Percentiles rank a stretch among this genome's conserved stretches.
Evolutionary conservation across 2,888 invertebrate species (phyloP).

Genomic region (Nasonovia ribisnigri): DNA sequence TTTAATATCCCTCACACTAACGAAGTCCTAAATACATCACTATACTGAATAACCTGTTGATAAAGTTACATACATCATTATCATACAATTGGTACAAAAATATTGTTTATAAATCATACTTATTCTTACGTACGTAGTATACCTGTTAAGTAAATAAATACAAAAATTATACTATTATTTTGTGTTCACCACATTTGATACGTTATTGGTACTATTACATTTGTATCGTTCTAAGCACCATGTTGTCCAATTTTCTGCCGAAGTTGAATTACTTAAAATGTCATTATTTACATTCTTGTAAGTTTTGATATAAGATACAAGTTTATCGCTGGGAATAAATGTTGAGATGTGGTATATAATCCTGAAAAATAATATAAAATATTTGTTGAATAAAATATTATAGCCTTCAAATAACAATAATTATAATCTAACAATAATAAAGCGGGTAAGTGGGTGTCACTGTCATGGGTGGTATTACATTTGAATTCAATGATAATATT

Average conservation of each 20-base stretch:
- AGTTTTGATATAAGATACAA: constrained; percentile 24
- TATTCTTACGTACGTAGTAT: not conserved
- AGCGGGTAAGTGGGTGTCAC: no score
- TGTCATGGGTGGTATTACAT: no score
- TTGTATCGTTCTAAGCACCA: constrained; percentile 46
- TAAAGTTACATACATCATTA: not conserved
- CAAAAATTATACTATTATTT: not conserved
- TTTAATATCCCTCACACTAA: not conserved
- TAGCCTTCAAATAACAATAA: not conserved
- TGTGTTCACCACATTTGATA: not conserved
- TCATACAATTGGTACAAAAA: not conserved
- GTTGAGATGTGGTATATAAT: not conserved
- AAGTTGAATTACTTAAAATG: not conserved
- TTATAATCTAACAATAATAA: not conserved
- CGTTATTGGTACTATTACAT: not conserved
- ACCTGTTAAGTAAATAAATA: not conserved
- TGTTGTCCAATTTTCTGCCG: constrained; percentile 10
- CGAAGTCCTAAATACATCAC: not conserved
- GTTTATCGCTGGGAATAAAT: constrained; percentile 17
- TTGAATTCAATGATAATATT: no score
- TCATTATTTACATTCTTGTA: constrained; percentile 9
- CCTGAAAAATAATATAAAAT: not conserved
- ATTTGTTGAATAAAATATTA: not conserved
- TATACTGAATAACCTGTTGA: not conserved
- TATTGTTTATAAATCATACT: not conserved